Base-by-base conservation (phyloP, 1,140 invertebrate genomes). In the Tetramorium alpestre region DNA sequence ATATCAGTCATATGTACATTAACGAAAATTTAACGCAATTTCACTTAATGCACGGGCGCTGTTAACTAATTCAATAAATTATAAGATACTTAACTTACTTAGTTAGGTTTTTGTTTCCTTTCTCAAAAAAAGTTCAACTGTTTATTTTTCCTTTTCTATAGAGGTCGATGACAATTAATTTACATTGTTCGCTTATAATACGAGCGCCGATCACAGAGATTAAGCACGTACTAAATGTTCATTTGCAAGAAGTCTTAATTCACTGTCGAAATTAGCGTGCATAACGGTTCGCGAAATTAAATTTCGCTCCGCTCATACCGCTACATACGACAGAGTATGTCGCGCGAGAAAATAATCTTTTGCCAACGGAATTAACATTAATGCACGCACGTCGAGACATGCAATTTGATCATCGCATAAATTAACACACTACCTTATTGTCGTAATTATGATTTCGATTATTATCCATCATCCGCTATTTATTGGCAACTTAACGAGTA, bases 381-480 rank as follows among this genome's bases (percentile, higher is more conserved):
- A 13, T 13, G 18, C 7, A 47, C 25, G 49, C 18, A 41, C 64
- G 62, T 3, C 22, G 11, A 22, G 41, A 38, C 62, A 84, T 84
- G 67, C 41, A 73, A 84, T 60, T 75, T 75, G n/a, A 75, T 41
- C n/a, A 11, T 60, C 54, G 41, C 67, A 73, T 72, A 44, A 5
- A 38, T 81, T 51, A 70, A 70, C 18, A 51, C 16, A 51, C 72
- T 70, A 33, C n/a, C 58, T 62, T 58, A 76, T 72, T 72, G 69
- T 60, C 38, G 84, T 72, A 81, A 89, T 86, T 49, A 76, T 75
- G 16, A 75, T 54, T 85, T 22, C 72, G 58, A 76, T 86, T 89
- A 64, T 89, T 80, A 89, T 54, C 73, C 73, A 60, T 76, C 58
- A 44, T 8, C n/a, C 28, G 62, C 62, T 86, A 81, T 89, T 89